Evolutionary conservation across 2,888 invertebrate species (phyloP), one percentile per base, ranked within the genome.

Genomic region (Eupithecia dodoneata): DNA sequence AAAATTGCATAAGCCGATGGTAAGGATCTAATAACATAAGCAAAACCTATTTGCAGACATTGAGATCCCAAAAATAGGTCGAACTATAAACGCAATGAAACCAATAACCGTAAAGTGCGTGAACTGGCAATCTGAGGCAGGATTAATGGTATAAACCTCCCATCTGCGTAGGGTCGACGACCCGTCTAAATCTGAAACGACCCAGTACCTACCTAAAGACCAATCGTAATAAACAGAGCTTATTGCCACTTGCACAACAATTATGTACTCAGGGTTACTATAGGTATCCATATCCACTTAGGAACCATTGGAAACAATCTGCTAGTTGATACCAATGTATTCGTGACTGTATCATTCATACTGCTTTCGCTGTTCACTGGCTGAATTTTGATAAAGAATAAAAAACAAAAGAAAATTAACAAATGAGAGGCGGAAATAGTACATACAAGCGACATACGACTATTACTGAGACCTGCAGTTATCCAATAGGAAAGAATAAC

Each of bases 71-170:
- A 82, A 86, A 85, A 87, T 88, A 87, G 84, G 52, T 42, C 79
- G 86, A 90, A 88, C 87, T 88, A 87, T 89, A 87, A 88, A 88
- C 85, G 84, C 87, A 90, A 88, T 91, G 87, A 87, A 90, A 88
- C 87, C 89, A 87, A 88, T 89, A 88, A 88, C 87, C 88, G 86
- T 91, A 88, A 89, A 90, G 83, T 86, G 86, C 86, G 84, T 89
- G 89, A 89, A 90, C 84, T 87, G 82, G 85, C 87, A 88, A 89
- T 88, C 85, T 85, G 82, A 86, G 86, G 84, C 86, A 80, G 86
- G 86, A 85, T 90, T 90, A 88, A 87, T 87, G 87, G 89, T 91
- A 89, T 88, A 89, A 88, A 85, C 85, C 85, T 87, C 85, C 85
- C 81, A 85, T 84, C 81, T 82, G 81, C 83, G 77, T 75, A 83